phyloP scores from a whole-genome alignment of 2,888 invertebrate species.

The Philonicus albiceps region DNA sequence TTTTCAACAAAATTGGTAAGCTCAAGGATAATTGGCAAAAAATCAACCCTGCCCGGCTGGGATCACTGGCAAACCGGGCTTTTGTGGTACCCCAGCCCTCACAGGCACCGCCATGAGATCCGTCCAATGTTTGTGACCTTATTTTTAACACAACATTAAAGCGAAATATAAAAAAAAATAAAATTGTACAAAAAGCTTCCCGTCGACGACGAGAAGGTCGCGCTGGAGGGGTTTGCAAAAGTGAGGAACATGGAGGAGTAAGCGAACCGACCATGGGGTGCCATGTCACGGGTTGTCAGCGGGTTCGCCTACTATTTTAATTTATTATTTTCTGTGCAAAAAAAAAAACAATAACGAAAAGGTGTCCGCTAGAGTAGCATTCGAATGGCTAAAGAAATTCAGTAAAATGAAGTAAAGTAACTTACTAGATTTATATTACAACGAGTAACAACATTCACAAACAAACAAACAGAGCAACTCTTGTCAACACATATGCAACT shows the following conservation, averaged over 20 bases:
- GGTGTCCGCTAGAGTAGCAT: not conserved
- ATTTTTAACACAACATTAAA: slow-evolving; percentile 29
- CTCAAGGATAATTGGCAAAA: slow-evolving; percentile 29
- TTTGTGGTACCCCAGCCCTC: not conserved
- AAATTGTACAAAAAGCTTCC: slow-evolving; percentile 2
- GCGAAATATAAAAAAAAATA: slow-evolving; percentile 1
- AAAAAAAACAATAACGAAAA: not conserved
- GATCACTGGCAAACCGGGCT: not conserved
- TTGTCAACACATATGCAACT: slow-evolving; percentile 39
- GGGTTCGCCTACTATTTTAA: not conserved
- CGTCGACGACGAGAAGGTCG: slow-evolving; percentile 15
- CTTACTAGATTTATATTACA: slow-evolving; percentile 41
- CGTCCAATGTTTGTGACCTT: slow-evolving; percentile 12
- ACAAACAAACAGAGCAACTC: slow-evolving; percentile 29
- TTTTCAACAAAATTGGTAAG: slow-evolving; percentile 11
- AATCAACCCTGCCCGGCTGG: not conserved
- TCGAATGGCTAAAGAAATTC: not conserved
- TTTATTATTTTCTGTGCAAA: not conserved
- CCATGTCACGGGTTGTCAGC: not conserved
- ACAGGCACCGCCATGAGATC: not conserved
- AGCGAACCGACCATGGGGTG: not conserved
- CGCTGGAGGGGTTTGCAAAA: slow-evolving; percentile 10
- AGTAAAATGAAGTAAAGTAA: not conserved
- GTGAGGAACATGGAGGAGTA: slow-evolving; percentile 8
- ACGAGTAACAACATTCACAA: slow-evolving; percentile 41